Evolutionary conservation across 2,888 invertebrate species (phyloP), one percentile per base, ranked within the genome.

Genomic region (Drosophila paramelanica): DNA sequence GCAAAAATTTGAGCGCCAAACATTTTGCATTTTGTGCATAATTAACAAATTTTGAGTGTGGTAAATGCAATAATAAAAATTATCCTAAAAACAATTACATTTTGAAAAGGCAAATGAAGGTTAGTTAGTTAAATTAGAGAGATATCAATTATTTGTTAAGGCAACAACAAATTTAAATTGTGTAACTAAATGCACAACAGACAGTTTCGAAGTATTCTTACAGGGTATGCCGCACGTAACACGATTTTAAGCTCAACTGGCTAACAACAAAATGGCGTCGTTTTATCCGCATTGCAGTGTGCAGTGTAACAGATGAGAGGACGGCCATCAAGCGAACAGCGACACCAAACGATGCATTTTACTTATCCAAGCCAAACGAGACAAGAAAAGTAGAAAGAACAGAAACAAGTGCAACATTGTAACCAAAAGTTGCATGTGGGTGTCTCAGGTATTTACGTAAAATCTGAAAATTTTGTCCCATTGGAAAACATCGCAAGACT

Each of bases 291-390:
- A 46, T 58, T 47, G 39, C 11, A 45, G 58, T 25, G 33, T 43
- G 59, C 53, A 43, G 27, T 42, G 76, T 51, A 62, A 72, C 68
- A 61, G 73, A 47, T 77, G 68, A 77, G 60, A 38, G 42, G 58
- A 47, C 50, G 62, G 58, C 68, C 59, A 72, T 71, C 68, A 77
- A 79, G 74, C 67, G 66, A 57, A 41, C 72, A 72, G 67, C 67
- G 76, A 71, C 67, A 67, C 60, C 49, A 50, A 49, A 52, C 46
- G 62, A 51, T 58, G 46, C 42, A 56, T 23, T 66, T 66, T 41
- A 27, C 38, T 10, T 41, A 23, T 20, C 31, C 38, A 10, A 25
- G 41, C 53, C 42, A 45, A 45, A 55, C 38, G 10, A 31, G 10
- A 8, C 53, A 42, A 45, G 36, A 36, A 36, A 5, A 36, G 3